phyloP scores from a whole-genome alignment of 2,888 invertebrate species.

The Dendrolimus houi region DNA sequence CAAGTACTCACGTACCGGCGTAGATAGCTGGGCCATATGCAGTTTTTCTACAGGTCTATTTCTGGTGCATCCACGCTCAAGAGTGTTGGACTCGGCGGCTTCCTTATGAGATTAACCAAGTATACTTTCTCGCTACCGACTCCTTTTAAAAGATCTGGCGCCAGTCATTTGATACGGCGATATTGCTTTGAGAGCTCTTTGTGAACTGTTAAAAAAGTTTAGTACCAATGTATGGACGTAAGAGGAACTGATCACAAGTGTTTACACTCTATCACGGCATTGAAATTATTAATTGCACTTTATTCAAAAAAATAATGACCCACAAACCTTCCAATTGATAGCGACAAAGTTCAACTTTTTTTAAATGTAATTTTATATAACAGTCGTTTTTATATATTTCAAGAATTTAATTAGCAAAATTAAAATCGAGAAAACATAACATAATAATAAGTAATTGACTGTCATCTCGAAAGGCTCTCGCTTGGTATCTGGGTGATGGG shows the following conservation, averaged over 20 bases:
- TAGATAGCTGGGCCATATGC: constrained; percentile 51
- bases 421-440: no score
- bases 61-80: constrained; percentile 28
- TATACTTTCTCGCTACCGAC: constrained; percentile 28
- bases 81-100: constrained; percentile 44
- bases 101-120: constrained; percentile 33
- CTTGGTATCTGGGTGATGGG: no score
- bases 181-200: constrained; percentile 24
- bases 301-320: no score
- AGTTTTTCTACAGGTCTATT: constrained; percentile 56
- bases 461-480: no score
- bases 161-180: constrained; percentile 36
- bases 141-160: constrained; percentile 35
- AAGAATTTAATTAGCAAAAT: no score
- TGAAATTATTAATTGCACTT: neutral
- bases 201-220: constrained; percentile 13
- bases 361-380: no score
- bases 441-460: no score
- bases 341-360: no score
- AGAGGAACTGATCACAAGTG: constrained; percentile 4
- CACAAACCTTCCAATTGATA: no score
- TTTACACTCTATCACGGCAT: neutral
- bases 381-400: no score
- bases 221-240: neutral
- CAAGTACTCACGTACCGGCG: constrained; percentile 21